These are phyloP conservation scores for Florisuga fusca DNA, from an alignment of 2,797 vertebrate genomes.

Conservation along the genomic window DNA sequence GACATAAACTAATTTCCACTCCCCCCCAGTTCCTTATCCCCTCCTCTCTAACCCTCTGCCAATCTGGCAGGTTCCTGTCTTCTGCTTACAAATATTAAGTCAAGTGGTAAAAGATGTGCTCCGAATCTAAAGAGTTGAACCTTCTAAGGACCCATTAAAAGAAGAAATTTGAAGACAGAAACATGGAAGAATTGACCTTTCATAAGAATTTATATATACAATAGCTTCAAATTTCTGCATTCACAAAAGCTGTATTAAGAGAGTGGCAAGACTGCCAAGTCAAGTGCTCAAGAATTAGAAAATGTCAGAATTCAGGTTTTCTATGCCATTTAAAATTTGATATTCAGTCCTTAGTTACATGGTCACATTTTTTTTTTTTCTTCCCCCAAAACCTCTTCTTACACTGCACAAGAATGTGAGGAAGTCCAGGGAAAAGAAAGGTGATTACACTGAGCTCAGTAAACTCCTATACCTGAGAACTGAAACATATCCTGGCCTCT, in stretches of 20 bases:
- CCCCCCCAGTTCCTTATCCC: not conserved
- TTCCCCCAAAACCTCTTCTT: not conserved
- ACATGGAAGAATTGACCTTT: not conserved
- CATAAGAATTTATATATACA: not conserved
- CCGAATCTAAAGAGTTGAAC: not conserved
- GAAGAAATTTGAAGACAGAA: not conserved
- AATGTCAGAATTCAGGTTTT: not conserved
- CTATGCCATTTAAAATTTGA: not conserved
- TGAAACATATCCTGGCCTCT: not conserved
- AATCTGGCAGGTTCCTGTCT: not conserved
- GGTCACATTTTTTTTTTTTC: not conserved
- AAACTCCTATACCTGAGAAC: not conserved
- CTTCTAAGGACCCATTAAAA: not conserved
- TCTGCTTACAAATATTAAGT: constrained; percentile 1
- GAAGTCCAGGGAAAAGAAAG: not conserved
- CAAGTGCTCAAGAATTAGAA: not conserved
- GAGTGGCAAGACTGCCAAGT: not conserved
- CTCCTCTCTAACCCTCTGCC: not conserved
- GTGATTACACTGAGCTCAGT: not conserved
- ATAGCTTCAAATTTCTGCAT: not conserved
- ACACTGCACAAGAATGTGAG: not conserved
- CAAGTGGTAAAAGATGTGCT: not conserved
- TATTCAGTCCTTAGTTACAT: not conserved
- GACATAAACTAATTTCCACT: not conserved
- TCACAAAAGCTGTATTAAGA: not conserved